Conservation (phyloP, 2,113 vertebrate genomes). For the Lanius collurio region DNA sequence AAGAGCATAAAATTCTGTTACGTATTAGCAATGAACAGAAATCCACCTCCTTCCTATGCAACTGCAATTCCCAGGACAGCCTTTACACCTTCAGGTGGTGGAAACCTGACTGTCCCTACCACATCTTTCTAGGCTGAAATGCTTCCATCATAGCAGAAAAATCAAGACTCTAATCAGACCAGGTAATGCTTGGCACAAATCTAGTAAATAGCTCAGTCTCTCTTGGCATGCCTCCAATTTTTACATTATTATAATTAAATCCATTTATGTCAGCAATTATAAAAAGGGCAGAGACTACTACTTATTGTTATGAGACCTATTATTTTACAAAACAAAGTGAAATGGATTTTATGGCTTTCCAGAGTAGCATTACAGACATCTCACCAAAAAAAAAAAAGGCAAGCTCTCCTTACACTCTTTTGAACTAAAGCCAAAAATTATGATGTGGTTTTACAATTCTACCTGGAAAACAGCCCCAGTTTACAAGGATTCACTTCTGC, state of each 20-base stretch:
- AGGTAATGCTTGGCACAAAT: background rate
- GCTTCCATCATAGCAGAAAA: background rate
- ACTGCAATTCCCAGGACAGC: background rate
- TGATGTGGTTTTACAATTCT: background rate
- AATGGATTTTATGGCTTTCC: background rate
- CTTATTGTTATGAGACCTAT: background rate
- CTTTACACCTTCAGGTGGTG: background rate
- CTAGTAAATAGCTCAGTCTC: background rate
- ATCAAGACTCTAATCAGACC: background rate
- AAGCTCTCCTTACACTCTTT: background rate
- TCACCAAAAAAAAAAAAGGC: background rate
- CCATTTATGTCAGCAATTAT: background rate
- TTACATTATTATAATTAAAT: conserved; percentile 9
- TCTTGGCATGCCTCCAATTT: background rate
- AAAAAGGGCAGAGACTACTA: background rate
- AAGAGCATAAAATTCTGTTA: background rate
- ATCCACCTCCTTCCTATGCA: background rate
- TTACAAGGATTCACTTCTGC: background rate
- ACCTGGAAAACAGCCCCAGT: background rate
- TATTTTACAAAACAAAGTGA: background rate
- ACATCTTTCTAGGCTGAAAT: background rate
- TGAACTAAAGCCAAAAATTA: background rate
- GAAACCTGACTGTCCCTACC: background rate
- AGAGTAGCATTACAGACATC: background rate
- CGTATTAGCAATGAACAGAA: background rate